Conservation (phyloP, 2,888 invertebrate genomes). For the Calliphora vomitoria region DNA sequence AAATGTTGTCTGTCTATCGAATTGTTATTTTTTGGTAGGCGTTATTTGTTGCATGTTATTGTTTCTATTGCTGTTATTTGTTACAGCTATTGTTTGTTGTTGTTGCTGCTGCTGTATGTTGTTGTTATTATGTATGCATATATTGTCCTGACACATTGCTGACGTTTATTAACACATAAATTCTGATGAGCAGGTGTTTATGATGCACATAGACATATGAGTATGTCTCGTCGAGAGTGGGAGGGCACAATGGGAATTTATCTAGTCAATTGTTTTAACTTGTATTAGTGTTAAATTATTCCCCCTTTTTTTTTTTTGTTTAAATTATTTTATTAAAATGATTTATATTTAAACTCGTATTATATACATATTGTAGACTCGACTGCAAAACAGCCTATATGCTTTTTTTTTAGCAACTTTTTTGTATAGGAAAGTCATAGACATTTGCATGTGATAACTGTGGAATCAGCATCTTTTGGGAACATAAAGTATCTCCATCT, state of each 20-base stretch:
- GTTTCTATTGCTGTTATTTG: slow-evolving; percentile 62
- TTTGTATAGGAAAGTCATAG: too few species aligned
- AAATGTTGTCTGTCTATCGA: slow-evolving; percentile 21
- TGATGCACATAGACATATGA: slow-evolving; percentile 57
- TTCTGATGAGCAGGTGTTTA: slow-evolving; percentile 77
- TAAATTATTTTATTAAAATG: slow-evolving; percentile 49
- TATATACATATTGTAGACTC: too few species aligned
- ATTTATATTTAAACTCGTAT: slow-evolving; percentile 35
- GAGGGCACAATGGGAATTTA: background rate
- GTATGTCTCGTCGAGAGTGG: background rate
- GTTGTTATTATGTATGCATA: slow-evolving; percentile 59
- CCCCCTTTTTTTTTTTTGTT: background rate
- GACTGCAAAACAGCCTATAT: too few species aligned
- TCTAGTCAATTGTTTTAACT: slow-evolving; percentile 34
- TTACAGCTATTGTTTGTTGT: slow-evolving; percentile 24
- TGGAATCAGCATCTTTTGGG: too few species aligned
- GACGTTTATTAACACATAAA: slow-evolving; percentile 78
- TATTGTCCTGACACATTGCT: slow-evolving; percentile 76
- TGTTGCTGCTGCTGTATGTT: background rate
- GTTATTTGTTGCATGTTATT: slow-evolving; percentile 72
- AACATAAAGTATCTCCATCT: too few species aligned
- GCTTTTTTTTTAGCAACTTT: too few species aligned
- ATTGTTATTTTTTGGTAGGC: slow-evolving; percentile 59
- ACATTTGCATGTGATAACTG: too few species aligned
- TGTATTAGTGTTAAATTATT: background rate